Percentiles rank a stretch among this genome's conserved stretches.
Evolutionary conservation across 2,113 vertebrate species (phyloP).

Genomic region (Heloderma charlesbogerti): DNA sequence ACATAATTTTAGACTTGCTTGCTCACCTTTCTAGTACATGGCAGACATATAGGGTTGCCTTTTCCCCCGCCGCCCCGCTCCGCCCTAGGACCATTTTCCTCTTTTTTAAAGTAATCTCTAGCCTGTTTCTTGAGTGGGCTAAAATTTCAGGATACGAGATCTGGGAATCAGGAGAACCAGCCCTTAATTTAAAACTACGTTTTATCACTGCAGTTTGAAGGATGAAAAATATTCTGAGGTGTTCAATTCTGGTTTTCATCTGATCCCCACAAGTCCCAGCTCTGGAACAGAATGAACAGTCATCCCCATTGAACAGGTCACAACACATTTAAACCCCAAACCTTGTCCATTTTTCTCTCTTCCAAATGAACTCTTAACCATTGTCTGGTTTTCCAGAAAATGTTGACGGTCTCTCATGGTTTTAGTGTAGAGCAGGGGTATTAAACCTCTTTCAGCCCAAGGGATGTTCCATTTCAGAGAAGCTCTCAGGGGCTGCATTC

Average conservation of each 20-base stretch:
- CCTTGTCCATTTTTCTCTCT: slow-evolving; percentile 36
- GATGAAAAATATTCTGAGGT: slow-evolving; percentile 53
- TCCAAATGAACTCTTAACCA: slow-evolving; percentile 45
- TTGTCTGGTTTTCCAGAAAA: background rate
- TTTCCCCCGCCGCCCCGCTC: background rate
- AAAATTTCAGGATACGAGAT: background rate
- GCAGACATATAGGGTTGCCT: background rate
- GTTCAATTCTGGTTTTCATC: slow-evolving; percentile 51
- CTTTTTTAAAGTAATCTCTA: slow-evolving; percentile 35
- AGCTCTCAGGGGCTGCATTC: too few relatives aligned
- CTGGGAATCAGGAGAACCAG: slow-evolving; percentile 41
- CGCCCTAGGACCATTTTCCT: background rate
- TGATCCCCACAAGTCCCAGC: slow-evolving; percentile 71
- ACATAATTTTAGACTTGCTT: background rate
- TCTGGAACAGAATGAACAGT: slow-evolving; percentile 68
- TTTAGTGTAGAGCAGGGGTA: background rate
- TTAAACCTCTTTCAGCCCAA: too few relatives aligned
- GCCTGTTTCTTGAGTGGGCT: background rate
- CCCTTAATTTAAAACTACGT: slow-evolving; percentile 34
- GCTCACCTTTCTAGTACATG: background rate
- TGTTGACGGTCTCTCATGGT: background rate
- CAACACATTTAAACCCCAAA: background rate
- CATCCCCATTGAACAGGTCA: background rate
- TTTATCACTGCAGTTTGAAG: slow-evolving; percentile 41
- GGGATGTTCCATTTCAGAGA: too few relatives aligned